Conservation (phyloP, 2,888 invertebrate species). For the Boloria euphrosyne region DNA sequence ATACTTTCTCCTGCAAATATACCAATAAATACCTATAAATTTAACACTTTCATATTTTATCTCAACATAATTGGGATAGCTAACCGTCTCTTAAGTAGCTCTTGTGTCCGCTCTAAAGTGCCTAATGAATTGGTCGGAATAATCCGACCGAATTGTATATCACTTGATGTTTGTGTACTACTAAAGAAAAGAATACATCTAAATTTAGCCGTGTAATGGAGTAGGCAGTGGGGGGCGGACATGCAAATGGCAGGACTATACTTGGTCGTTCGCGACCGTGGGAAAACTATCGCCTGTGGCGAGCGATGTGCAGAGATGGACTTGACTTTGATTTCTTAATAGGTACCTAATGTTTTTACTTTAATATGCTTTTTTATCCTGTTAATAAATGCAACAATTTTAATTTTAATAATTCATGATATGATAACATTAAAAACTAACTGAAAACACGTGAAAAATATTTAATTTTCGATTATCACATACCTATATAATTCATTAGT, state of each 20-base stretch:
- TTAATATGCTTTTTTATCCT: background rate
- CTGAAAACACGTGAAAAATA: too few species aligned
- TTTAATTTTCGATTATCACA: too few species aligned
- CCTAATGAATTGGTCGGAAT: constrained; percentile 44
- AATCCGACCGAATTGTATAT: constrained; percentile 50
- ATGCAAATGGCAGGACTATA: constrained; percentile 80
- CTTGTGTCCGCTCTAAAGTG: constrained; percentile 41
- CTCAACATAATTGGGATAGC: constrained; percentile 38
- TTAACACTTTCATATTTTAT: constrained; percentile 28
- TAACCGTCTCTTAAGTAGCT: constrained; percentile 37
- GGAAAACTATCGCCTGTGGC: constrained; percentile 83
- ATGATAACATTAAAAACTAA: background rate
- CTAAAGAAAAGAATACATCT: constrained; percentile 42
- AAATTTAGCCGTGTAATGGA: constrained; percentile 66
- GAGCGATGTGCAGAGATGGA: constrained; percentile 63
- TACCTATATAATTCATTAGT: too few species aligned
- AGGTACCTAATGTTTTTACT: background rate
- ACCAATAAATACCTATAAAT: too few species aligned
- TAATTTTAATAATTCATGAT: background rate
- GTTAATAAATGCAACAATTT: background rate
- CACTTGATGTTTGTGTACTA: constrained; percentile 35
- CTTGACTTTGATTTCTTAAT: constrained; percentile 39
- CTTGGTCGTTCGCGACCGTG: constrained; percentile 77
- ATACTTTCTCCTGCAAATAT: too few species aligned
- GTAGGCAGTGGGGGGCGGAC: constrained; percentile 72